These are phyloP conservation scores for Florisuga fusca DNA, from an alignment of 2,797 vertebrate genomes.

Conservation along the genomic window DNA sequence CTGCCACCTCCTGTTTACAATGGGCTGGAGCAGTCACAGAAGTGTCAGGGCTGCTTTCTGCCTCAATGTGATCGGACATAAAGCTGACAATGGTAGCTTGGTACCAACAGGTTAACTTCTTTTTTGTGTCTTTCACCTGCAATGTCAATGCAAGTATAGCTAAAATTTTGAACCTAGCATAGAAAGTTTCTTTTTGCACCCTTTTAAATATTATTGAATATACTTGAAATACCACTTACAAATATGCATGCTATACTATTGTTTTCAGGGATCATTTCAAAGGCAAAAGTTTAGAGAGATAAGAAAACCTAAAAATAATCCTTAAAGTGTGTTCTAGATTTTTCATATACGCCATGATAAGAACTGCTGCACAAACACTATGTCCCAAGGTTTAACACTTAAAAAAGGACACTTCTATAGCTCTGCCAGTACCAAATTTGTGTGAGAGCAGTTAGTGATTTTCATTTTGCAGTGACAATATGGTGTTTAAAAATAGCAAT, in stretches of 20 bases:
- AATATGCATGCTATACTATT: not conserved
- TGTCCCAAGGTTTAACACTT: not conserved
- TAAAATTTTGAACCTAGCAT: not conserved
- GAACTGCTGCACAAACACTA: not conserved
- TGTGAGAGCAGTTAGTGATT: not conserved
- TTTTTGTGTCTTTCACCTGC: not conserved
- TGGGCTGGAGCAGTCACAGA: constrained; percentile 9
- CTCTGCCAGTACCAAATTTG: not conserved
- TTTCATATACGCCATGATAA: not conserved
- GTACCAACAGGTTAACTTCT: not conserved
- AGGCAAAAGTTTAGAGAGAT: not conserved
- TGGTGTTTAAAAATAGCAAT: not conserved
- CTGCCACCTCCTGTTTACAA: constrained; percentile 62
- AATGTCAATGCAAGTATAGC: not conserved
- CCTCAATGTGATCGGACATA: not conserved
- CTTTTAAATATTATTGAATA: not conserved
- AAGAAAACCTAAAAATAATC: not conserved
- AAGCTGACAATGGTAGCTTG: not conserved
- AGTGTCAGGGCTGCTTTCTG: constrained; percentile 31
- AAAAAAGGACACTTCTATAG: not conserved
- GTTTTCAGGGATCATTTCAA: not conserved
- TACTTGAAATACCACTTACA: not conserved
- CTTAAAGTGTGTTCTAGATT: not conserved
- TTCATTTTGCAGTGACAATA: not conserved
- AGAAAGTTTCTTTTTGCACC: not conserved